Conservation (phyloP, 2,888 invertebrate genomes). For the Thymelicus sylvestris region DNA sequence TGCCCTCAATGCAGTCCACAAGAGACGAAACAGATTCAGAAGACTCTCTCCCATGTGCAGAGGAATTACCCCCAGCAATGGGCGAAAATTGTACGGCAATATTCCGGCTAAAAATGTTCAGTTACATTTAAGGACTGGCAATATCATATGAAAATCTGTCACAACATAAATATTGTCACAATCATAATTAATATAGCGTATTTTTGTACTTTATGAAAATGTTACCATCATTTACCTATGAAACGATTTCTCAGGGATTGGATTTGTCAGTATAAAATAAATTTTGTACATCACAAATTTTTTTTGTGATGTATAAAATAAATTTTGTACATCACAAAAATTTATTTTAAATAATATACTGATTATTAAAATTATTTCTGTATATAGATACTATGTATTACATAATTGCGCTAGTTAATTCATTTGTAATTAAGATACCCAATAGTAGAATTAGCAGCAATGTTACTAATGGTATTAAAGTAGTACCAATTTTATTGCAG, state of each 20-base stretch:
- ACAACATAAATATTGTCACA: constrained; percentile 4
- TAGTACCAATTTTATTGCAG: no score
- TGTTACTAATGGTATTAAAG: no score
- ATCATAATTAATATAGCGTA: no score
- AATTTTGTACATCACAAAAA: background rate
- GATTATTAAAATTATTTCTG: no score
- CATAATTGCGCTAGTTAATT: no score
- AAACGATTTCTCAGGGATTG: background rate
- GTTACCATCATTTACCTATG: background rate
- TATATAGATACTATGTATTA: no score
- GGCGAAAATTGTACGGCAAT: constrained; percentile 89
- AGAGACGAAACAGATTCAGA: constrained; percentile 89
- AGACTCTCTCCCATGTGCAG: constrained; percentile 90
- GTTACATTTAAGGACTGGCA: background rate
- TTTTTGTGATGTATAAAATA: background rate
- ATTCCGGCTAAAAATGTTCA: constrained; percentile 76
- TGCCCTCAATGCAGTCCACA: constrained; percentile 89
- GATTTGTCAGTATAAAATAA: background rate
- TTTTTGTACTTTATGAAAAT: constrained; percentile 4
- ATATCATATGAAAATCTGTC: background rate
- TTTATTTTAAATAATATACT: no score
- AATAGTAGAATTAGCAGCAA: no score
- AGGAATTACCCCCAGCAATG: constrained; percentile 91
- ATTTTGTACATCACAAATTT: background rate
- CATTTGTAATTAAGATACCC: no score